Percentiles rank a stretch among this genome's conserved stretches.
These are phyloP conservation scores for Lepidurus apus DNA, from an alignment of 1,140 invertebrate species.

Conservation along the genomic window DNA sequence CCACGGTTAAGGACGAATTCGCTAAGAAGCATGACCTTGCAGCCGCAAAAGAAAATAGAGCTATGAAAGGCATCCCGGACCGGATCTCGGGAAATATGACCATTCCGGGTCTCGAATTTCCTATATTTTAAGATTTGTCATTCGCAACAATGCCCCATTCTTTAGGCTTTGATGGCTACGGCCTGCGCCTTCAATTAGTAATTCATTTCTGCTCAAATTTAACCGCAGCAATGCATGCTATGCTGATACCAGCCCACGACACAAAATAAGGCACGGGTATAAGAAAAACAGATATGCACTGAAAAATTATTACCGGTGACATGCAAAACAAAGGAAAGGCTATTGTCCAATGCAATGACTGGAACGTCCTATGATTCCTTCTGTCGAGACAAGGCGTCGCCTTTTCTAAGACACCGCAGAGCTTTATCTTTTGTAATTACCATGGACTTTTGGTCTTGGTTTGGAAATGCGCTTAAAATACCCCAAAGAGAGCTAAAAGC, in stretches of 20 bases:
- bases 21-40: neutral
- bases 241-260: neutral
- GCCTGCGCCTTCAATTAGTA: neutral
- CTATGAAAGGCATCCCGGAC: neutral
- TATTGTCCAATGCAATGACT: neutral
- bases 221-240: neutral
- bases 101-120: neutral
- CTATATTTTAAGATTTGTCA: neutral
- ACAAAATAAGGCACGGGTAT: neutral
- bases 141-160: neutral
- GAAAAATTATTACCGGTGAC: neutral
- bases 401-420: neutral
- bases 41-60: neutral
- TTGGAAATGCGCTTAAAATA: neutral
- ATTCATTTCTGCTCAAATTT: neutral
- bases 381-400: neutral
- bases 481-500: neutral
- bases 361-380: neutral
- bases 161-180: neutral
- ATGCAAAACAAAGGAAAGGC: neutral
- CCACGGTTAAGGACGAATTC: constrained; percentile 8
- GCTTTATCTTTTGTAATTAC: neutral
- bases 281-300: neutral
- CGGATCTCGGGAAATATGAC: constrained; percentile 14
- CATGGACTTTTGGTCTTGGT: neutral